phyloP scores from a whole-genome alignment of 1,140 invertebrate genomes.

The Drosophila melanogaster region DNA sequence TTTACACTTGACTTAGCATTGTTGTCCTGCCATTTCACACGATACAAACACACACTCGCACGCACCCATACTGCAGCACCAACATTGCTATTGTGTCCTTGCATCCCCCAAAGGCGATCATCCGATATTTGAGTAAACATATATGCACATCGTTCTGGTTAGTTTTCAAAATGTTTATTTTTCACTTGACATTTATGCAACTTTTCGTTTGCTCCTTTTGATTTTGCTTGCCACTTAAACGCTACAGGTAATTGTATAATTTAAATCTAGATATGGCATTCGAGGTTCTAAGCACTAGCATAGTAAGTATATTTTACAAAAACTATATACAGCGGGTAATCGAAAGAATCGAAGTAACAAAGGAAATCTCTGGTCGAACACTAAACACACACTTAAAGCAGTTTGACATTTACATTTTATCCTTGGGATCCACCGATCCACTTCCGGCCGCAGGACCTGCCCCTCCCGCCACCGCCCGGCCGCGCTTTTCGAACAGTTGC shows the following conservation, averaged over 20 bases:
- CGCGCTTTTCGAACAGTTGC: slow-evolving; percentile 79
- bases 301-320: slow-evolving; percentile 50
- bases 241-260: slow-evolving; percentile 61
- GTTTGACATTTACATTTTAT: slow-evolving; percentile 51
- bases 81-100: neutral
- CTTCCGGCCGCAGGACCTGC: slow-evolving; percentile 5
- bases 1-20: slow-evolving; percentile 84
- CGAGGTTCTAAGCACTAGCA: slow-evolving; percentile 63
- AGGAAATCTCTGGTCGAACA: slow-evolving; percentile 1
- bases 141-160: slow-evolving; percentile 25
- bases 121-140: neutral
- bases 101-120: neutral
- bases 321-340: slow-evolving; percentile 54
- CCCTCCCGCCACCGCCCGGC: slow-evolving; percentile 28
- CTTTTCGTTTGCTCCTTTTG: slow-evolving; percentile 62
- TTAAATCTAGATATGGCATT: slow-evolving; percentile 64
- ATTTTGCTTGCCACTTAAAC: slow-evolving; percentile 73
- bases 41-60: slow-evolving; percentile 9
- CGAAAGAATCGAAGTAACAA: slow-evolving; percentile 2
- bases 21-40: slow-evolving; percentile 81
- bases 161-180: slow-evolving; percentile 76
- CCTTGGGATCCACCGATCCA: slow-evolving; percentile 3
- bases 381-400: slow-evolving; percentile 69
- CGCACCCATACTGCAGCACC: neutral
- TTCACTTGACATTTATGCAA: slow-evolving; percentile 57